phyloP scores from a whole-genome alignment of 1,140 invertebrate species.

The Ceratina calcarata region DNA sequence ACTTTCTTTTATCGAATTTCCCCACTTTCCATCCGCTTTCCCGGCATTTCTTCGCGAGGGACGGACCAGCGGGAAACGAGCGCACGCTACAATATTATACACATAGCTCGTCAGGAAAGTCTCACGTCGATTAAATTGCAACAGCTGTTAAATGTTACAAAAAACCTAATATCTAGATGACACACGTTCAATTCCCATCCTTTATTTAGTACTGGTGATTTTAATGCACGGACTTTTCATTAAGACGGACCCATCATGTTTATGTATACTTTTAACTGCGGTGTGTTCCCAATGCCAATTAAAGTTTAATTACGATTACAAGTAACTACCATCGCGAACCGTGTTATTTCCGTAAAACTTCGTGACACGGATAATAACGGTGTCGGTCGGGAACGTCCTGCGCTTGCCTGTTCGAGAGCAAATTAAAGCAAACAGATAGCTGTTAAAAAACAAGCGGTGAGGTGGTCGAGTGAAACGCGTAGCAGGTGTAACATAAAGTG shows the following conservation, averaged over 20 bases:
- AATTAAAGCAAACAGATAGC: conserved; percentile 15
- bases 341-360: neutral
- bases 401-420: neutral
- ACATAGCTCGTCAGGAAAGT: no score
- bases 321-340: no score
- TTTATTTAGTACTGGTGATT: neutral
- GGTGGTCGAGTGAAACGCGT: neutral
- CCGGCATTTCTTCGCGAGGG: no score
- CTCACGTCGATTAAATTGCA: no score
- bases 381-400: neutral
- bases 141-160: no score
- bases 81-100: no score
- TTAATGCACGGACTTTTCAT: neutral
- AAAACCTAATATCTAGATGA: no score
- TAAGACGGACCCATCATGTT: neutral
- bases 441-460: conserved; percentile 1
- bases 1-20: conserved; percentile 13
- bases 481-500: conserved; percentile 31
- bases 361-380: neutral
- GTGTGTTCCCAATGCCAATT: no score
- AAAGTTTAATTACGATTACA: neutral
- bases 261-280: no score
- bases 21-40: conserved; percentile 31
- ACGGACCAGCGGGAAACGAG: neutral
- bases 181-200: no score